A percentile compares a stretch with the other conserved stretches of the same genome.
phyloP scores from a whole-genome alignment of 2,888 invertebrate genomes.

The Orthosia gothica region DNA sequence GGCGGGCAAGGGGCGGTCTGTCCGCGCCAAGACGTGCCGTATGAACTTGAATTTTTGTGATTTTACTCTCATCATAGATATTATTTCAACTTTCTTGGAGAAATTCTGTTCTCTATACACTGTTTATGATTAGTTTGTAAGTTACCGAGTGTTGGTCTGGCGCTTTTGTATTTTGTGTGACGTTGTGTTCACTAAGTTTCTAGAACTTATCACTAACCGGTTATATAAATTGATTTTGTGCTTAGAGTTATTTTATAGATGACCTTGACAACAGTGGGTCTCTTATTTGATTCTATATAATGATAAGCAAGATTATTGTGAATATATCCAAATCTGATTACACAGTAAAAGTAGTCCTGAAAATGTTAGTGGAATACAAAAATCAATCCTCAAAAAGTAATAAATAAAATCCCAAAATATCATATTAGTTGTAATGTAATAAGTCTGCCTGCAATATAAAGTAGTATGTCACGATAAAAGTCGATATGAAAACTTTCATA shows the following conservation, averaged over 20 bases:
- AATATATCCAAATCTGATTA: background rate
- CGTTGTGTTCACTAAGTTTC: background rate
- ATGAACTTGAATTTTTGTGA: constrained; percentile 72
- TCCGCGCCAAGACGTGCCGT: constrained; percentile 60
- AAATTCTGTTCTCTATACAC: constrained; percentile 43
- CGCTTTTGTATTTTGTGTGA: constrained; percentile 3
- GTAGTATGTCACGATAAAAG: constrained; percentile 74
- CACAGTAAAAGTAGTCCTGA: background rate
- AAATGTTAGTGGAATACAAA: background rate
- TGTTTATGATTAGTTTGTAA: constrained; percentile 56
- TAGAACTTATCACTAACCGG: background rate
- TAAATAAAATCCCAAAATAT: constrained; percentile 41
- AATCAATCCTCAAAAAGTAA: constrained; percentile 20
- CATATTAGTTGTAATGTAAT: constrained; percentile 57
- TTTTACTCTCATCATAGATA: constrained; percentile 67
- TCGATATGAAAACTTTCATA: constrained; percentile 80
- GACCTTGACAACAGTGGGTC: background rate
- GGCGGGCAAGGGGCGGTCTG: constrained; percentile 37
- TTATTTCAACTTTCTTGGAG: constrained; percentile 61
- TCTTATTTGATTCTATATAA: background rate
- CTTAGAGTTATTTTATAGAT: background rate
- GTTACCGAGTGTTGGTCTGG: constrained; percentile 18
- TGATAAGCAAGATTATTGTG: background rate
- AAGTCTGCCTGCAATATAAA: constrained; percentile 65
- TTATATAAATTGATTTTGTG: background rate